These are phyloP conservation scores for Liposcelis brunnea DNA, from an alignment of 2,888 invertebrate species.

Conservation along the genomic window DNA sequence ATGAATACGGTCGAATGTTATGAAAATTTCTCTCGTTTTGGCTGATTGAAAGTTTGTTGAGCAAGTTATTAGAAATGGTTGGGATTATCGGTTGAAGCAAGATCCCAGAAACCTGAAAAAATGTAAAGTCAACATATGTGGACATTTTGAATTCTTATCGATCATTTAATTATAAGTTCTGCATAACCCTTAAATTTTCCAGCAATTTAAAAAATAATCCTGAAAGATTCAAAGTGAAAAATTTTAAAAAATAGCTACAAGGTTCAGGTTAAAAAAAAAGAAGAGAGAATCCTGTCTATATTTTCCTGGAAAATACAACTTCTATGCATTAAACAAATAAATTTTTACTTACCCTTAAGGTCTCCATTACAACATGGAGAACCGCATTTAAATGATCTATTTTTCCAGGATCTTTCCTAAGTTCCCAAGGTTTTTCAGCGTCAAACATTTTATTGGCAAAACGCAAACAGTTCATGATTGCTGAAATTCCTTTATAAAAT, in stretches of 20 bases:
- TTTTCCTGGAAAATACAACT: background rate
- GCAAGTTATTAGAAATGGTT: constrained; percentile 41
- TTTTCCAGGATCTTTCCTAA: constrained; percentile 40
- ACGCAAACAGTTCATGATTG: constrained; percentile 54
- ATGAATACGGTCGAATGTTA: constrained; percentile 24
- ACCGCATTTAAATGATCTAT: constrained; percentile 44
- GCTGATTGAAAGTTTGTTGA: constrained; percentile 47
- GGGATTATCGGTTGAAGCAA: constrained; percentile 79
- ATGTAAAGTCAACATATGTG: background rate
- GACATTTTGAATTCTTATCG: constrained; percentile 1
- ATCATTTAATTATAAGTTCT: background rate
- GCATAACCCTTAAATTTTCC: too few species aligned
- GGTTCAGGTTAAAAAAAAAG: too few species aligned
- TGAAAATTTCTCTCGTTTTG: constrained; percentile 31
- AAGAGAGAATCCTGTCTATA: too few species aligned
- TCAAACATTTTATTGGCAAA: constrained; percentile 77
- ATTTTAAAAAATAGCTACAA: too few species aligned
- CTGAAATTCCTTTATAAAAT: constrained; percentile 69
- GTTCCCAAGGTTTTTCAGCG: constrained; percentile 71
- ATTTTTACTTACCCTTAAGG: constrained; percentile 44
- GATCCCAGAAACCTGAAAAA: constrained; percentile 35
- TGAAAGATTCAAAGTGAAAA: too few species aligned
- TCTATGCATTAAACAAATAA: background rate
- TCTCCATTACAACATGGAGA: constrained; percentile 70
- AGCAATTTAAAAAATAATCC: too few species aligned